Percentiles rank a stretch among this genome's conserved stretches.
phyloP scores from a whole-genome alignment of 2,113 vertebrate species.

The Scomber colias region DNA sequence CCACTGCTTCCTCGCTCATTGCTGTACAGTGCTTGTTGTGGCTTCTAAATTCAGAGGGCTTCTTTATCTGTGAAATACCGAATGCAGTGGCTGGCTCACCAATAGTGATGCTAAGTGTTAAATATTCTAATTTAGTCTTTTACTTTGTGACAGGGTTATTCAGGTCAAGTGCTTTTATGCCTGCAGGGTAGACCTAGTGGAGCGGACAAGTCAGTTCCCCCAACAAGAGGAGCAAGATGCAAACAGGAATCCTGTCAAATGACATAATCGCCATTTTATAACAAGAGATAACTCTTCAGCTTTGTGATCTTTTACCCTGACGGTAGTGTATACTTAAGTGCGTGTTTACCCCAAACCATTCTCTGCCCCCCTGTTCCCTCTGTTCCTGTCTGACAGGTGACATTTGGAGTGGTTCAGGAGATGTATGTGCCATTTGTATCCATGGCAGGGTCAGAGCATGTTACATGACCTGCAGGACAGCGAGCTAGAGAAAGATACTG shows the following conservation, averaged over 20 bases:
- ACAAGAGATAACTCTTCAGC: conserved; percentile 55
- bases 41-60: conserved; percentile 50
- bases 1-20: conserved; percentile 16
- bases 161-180: conserved; percentile 37
- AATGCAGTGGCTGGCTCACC: conserved; percentile 25
- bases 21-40: conserved; percentile 48
- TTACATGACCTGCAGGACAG: conserved; percentile 79
- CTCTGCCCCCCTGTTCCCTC: conserved; percentile 28
- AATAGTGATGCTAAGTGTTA: conserved; percentile 20
- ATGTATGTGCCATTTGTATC: conserved; percentile 84
- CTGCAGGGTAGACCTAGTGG: conserved; percentile 36
- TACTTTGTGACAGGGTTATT: conserved; percentile 35
- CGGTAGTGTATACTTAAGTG: conserved; percentile 30
- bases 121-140: conserved; percentile 46
- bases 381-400: conserved; percentile 76
- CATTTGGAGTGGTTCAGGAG: conserved; percentile 78
- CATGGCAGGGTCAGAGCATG: conserved; percentile 78
- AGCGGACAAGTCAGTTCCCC: conserved; percentile 15
- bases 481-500: conserved; percentile 74
- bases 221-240: conserved; percentile 34
- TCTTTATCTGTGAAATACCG: conserved; percentile 46
- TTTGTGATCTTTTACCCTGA: conserved; percentile 40
- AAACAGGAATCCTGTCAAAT: conserved; percentile 58
- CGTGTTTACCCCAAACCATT: conserved; percentile 63
- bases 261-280: conserved; percentile 62